Percentiles rank a stretch among this genome's conserved stretches.
Evolutionary conservation across 1,140 invertebrate genomes (phyloP).

Genomic region (Zophobas atratus): DNA sequence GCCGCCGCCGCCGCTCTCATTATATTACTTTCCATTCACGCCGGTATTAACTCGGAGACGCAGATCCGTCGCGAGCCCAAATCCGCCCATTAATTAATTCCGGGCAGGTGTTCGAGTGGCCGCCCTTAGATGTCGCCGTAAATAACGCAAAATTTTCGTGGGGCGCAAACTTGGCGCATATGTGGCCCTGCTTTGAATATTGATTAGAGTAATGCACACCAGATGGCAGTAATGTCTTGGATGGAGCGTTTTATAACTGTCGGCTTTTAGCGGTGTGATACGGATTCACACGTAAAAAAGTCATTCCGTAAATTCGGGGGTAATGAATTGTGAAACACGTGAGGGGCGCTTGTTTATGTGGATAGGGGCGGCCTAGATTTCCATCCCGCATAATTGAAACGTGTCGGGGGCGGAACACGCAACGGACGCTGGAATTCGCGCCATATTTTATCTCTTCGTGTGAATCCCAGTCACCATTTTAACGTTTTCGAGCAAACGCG

Average conservation of each 20-base stretch:
- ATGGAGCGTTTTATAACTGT: slow-evolving; percentile 2
- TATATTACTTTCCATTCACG: slow-evolving; percentile 33
- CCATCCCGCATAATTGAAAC: not conserved
- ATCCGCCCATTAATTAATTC: not conserved
- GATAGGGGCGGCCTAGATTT: not conserved
- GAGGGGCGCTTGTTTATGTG: not conserved
- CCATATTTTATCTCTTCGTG: too few relatives aligned
- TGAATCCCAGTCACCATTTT: too few relatives aligned
- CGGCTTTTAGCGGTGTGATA: slow-evolving; percentile 12
- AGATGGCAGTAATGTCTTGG: slow-evolving; percentile 10
- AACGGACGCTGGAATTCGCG: too few relatives aligned
- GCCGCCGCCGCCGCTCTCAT: not conserved
- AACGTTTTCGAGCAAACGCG: too few relatives aligned
- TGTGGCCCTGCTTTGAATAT: slow-evolving; percentile 8
- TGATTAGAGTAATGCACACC: slow-evolving; percentile 11
- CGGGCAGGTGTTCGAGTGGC: not conserved
- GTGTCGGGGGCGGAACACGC: not conserved
- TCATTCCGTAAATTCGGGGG: slow-evolving; percentile 1
- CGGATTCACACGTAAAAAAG: slow-evolving; percentile 6
- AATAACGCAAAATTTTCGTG: not conserved
- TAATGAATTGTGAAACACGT: slow-evolving; percentile 8
- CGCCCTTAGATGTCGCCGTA: not conserved
- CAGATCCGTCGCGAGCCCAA: too few relatives aligned
- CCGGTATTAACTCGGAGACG: not conserved
- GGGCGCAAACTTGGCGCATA: slow-evolving; percentile 3